Evolutionary conservation across 2,797 vertebrate genomes (phyloP).

Genomic region (Manis crassicaudata): DNA sequence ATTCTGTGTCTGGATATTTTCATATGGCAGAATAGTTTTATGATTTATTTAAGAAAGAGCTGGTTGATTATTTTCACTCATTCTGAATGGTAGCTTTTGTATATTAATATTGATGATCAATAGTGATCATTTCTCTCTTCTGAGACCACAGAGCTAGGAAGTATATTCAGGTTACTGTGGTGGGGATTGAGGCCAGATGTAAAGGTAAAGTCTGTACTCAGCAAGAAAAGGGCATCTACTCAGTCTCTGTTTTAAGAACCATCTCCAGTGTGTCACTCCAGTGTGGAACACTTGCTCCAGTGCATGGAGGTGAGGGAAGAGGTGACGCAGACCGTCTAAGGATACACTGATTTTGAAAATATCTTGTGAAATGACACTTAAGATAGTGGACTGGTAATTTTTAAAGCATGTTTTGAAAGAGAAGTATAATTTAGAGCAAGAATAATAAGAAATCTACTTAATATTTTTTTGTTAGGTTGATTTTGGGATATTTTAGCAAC

Average conservation of each 20-base stretch:
- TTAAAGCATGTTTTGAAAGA: slow-evolving; percentile 9
- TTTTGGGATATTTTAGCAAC: neutral
- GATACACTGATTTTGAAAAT: neutral
- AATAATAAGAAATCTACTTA: slow-evolving; percentile 1
- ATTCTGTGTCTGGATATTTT: neutral
- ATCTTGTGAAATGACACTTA: neutral
- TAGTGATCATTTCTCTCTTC: neutral
- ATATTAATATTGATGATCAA: neutral
- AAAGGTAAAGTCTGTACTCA: neutral
- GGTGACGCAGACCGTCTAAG: neutral
- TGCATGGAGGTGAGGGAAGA: neutral
- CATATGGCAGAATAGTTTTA: neutral
- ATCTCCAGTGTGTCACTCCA: neutral
- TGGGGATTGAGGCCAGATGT: neutral
- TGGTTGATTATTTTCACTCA: neutral
- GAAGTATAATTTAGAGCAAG: neutral
- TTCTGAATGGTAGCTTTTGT: neutral
- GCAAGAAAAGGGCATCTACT: neutral
- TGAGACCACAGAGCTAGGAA: neutral
- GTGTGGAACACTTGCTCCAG: neutral
- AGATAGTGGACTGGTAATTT: neutral
- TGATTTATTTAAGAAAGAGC: neutral
- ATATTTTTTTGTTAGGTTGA: neutral
- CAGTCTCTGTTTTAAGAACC: neutral
- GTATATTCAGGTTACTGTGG: neutral